phyloP scores from a whole-genome alignment of 2,113 vertebrate species.

The Anguilla rostrata region DNA sequence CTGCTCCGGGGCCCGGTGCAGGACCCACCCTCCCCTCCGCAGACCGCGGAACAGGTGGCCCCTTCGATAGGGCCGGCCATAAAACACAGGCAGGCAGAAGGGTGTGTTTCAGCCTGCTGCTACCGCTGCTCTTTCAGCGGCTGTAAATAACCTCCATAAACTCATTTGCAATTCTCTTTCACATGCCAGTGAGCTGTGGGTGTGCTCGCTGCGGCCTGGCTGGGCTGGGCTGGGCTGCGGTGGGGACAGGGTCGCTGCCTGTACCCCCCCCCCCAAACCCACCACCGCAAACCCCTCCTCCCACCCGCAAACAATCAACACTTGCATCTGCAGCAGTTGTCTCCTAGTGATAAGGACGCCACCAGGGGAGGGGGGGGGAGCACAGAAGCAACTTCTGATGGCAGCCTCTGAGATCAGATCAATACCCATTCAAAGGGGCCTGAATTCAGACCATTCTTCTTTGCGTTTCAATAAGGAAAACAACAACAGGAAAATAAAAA shows the following conservation, averaged over 20 bases:
- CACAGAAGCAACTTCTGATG: constrained; percentile 34
- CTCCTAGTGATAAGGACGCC: constrained; percentile 31
- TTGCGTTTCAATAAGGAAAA: constrained; percentile 7
- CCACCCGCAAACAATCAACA: constrained; percentile 50
- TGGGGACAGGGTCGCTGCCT: constrained; percentile 22
- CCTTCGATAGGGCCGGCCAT: constrained; percentile 36
- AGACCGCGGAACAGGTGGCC: constrained; percentile 37
- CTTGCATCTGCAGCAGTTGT: constrained; percentile 32
- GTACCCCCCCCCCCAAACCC: constrained; percentile 2
- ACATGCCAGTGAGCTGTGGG: constrained; percentile 40
- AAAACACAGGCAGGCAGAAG: constrained; percentile 14
- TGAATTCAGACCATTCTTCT: constrained; percentile 14
- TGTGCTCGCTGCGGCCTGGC: constrained; percentile 12
- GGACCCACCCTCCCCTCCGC: not conserved
- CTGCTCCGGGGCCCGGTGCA: not conserved
- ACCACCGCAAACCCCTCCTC: constrained; percentile 19
- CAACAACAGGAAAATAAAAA: not conserved
- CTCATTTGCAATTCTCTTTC: constrained; percentile 45
- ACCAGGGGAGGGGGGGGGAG: not conserved
- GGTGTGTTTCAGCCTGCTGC: constrained; percentile 25
- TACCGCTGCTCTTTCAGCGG: constrained; percentile 38
- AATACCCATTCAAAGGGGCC: constrained; percentile 25
- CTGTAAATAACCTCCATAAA: constrained; percentile 47
- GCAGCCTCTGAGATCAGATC: constrained; percentile 32
- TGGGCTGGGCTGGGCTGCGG: not conserved